phyloP scores from a whole-genome alignment of 2,797 vertebrate genomes.

The Glossophaga mutica region DNA sequence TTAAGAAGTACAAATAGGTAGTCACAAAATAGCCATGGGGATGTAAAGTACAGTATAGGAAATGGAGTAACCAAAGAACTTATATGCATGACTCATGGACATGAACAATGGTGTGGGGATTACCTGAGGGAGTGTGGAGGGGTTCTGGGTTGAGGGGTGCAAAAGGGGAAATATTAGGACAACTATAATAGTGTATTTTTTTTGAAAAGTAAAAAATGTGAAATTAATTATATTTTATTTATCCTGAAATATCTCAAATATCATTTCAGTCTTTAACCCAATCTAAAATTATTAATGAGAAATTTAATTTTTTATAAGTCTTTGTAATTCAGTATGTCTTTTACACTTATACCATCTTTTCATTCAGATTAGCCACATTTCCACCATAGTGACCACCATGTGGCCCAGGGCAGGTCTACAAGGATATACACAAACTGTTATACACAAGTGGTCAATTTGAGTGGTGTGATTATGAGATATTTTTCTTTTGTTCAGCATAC shows the following conservation, averaged over 20 bases:
- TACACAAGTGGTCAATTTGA: not conserved
- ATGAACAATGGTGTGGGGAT: too few relatives aligned
- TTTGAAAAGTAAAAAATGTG: not conserved
- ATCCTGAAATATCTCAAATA: not conserved
- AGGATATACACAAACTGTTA: not conserved
- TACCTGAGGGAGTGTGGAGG: too few relatives aligned
- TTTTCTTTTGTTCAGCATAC: not conserved
- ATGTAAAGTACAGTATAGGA: too few relatives aligned
- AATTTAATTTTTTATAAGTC: not conserved
- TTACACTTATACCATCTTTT: not conserved
- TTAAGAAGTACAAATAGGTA: too few relatives aligned
- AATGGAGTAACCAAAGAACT: too few relatives aligned
- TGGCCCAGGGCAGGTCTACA: not conserved
- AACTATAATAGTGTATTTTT: too few relatives aligned
- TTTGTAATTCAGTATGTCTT: not conserved
- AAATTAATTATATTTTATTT: not conserved
- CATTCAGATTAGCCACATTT: not conserved
- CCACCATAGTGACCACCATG: accelerated
- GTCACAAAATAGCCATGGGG: too few relatives aligned
- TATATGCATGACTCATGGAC: too few relatives aligned
- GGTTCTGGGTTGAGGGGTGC: too few relatives aligned
- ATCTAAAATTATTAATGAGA: not conserved
- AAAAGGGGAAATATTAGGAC: too few relatives aligned
- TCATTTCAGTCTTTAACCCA: not conserved
- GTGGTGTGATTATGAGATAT: not conserved